Base-by-base conservation (phyloP, 2,113 vertebrate genomes). In the Herpailurus yagouaroundi region DNA sequence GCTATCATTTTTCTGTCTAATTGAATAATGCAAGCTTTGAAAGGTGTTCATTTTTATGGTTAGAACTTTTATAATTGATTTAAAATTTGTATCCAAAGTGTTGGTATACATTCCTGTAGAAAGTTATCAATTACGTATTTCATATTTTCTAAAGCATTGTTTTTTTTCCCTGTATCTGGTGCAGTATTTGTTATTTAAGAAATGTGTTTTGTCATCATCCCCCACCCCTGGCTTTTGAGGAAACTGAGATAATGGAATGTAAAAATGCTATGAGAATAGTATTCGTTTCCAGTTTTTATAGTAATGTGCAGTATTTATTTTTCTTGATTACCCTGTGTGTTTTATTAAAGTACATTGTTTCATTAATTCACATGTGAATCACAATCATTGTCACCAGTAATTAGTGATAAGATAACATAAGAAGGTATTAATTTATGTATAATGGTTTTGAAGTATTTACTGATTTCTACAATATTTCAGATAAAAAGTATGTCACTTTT, bases 391-490 rank as follows among this genome's bases (percentile, higher is more conserved):
- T 79, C 27, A 38, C 41, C 38, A 48, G 2, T 76, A 38, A 36
- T 57, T 29, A 64, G 23, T 64, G 31, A 81, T 74, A 41, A 41
- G 41, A 15, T 48, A 82, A 10, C 41, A 1, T 45, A 73, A 90
- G 79, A 41, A 57, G 80, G 10, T 81, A 88, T 60, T 77, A 4
- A 4, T 71, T 85, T 74, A 69, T 48, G 38, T 7, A 14, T 88
- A n/a, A 25, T 95, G 7, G 76, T 94, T 83, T 86, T 19, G 15
- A 8, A 94, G 48, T 80, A 29, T 79, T 50, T 45, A 50, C 71
- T 96, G 52, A 57, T 66, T 96, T 92, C 52, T 90, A 66, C 12
- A 82, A 7, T 66, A 60, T 86, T 91, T 95, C 81, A 92, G 76
- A 76, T 89, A 69, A 73, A 83, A 85, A 18, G 3, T 1, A 7